Percentiles rank a stretch among this genome's conserved stretches.
Evolutionary conservation across 1,140 invertebrate genomes (phyloP).

Genomic region (Drosophila setifemur): DNA sequence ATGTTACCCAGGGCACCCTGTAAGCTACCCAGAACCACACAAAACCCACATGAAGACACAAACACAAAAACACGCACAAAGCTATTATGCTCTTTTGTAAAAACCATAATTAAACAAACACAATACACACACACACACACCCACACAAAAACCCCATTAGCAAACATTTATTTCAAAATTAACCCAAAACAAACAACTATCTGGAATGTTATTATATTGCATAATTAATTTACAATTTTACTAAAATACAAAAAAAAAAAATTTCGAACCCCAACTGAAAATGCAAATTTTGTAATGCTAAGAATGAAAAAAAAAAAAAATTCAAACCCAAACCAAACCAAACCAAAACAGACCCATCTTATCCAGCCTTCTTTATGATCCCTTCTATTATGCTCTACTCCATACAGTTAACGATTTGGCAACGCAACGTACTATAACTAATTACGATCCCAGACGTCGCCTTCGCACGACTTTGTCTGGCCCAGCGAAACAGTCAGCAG

Average conservation of each 20-base stretch:
- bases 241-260: slow-evolving; percentile 36
- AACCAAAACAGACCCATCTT: slow-evolving; percentile 26
- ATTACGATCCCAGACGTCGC: slow-evolving; percentile 80
- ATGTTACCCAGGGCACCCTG: too few species aligned
- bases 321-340: background rate
- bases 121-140: slow-evolving; percentile 13
- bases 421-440: slow-evolving; percentile 78
- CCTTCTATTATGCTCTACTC: slow-evolving; percentile 79
- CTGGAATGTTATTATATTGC: slow-evolving; percentile 66
- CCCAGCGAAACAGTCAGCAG: slow-evolving; percentile 62
- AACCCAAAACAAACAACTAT: slow-evolving; percentile 22
- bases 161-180: slow-evolving; percentile 46
- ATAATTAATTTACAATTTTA: slow-evolving; percentile 74
- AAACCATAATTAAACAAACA: slow-evolving; percentile 12
- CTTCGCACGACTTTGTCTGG: slow-evolving; percentile 75
- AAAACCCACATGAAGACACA: slow-evolving; percentile 15
- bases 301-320: slow-evolving; percentile 15
- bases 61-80: slow-evolving; percentile 2
- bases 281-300: slow-evolving; percentile 52
- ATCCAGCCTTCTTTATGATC: slow-evolving; percentile 68
- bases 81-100: slow-evolving; percentile 19
- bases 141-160: background rate
- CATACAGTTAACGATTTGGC: slow-evolving; percentile 80
- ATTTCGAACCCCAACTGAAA: slow-evolving; percentile 28
- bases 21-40: slow-evolving; percentile 12